phyloP scores from a whole-genome alignment of 2,797 vertebrate genomes.

The Rhabdomys pumilio region DNA sequence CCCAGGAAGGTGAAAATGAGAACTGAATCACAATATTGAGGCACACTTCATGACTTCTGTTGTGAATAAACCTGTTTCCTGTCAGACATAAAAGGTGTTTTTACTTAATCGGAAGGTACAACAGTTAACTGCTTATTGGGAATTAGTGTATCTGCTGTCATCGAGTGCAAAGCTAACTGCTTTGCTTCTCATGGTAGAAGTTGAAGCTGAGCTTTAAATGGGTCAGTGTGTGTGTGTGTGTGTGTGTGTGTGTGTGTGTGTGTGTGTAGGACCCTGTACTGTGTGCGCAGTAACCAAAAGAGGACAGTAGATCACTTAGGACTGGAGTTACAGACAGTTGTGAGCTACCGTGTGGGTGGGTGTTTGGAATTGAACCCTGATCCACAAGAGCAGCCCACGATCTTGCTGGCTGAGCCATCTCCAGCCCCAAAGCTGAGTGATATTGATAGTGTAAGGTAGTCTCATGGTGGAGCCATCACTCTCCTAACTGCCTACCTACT shows the following conservation, averaged over 20 bases:
- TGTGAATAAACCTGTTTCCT: constrained; percentile 32
- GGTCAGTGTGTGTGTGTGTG: too few relatives aligned
- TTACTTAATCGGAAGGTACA: background rate
- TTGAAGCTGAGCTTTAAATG: background rate
- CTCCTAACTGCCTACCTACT: background rate
- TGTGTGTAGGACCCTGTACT: background rate
- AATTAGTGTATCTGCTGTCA: constrained; percentile 1
- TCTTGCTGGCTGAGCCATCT: background rate
- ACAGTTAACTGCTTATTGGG: background rate
- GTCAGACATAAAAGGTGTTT: background rate
- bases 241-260: background rate
- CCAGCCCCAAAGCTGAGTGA: background rate
- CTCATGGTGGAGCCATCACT: background rate
- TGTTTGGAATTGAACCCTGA: background rate
- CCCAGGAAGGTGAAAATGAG: constrained; percentile 42
- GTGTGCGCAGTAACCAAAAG: background rate
- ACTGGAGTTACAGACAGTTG: background rate
- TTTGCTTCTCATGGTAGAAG: background rate
- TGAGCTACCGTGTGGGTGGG: background rate
- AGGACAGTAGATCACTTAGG: background rate
- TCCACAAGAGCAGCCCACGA: background rate
- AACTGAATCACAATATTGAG: background rate
- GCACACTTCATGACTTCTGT: background rate
- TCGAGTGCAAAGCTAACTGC: background rate
- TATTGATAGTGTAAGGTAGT: background rate